phyloP scores from a whole-genome alignment of 2,113 vertebrate genomes.

The Pseudolaguvia tuberculata region DNA sequence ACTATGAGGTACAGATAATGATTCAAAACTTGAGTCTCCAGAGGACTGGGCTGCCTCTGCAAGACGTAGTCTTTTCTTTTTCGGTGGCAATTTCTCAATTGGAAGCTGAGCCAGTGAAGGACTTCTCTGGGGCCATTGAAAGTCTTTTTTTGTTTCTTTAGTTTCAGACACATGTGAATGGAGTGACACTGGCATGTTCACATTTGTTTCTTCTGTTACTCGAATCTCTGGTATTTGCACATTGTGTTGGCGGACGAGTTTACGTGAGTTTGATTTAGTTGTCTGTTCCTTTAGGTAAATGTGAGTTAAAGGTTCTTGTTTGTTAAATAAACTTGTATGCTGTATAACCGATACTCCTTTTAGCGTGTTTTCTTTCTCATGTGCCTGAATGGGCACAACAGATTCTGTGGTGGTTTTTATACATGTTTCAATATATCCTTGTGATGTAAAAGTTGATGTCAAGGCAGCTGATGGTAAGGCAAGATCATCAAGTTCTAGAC shows the following conservation, averaged over 20 bases:
- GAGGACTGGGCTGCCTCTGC: constrained; percentile 88
- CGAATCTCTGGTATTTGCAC: constrained; percentile 91
- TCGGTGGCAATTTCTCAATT: constrained; percentile 92
- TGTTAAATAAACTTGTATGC: constrained; percentile 94
- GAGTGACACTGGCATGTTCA: constrained; percentile 63
- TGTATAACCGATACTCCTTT: constrained; percentile 97
- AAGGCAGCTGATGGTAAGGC: constrained; percentile 55
- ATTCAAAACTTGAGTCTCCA: constrained; percentile 90
- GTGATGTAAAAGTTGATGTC: constrained; percentile 63
- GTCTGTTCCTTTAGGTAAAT: constrained; percentile 53
- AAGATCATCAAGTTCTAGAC: constrained; percentile 79
- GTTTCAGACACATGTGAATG: constrained; percentile 39
- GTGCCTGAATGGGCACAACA: not conserved
- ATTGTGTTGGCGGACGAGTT: constrained; percentile 82
- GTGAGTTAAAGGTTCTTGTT: constrained; percentile 68
- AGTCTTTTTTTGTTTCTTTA: constrained; percentile 83
- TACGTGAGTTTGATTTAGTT: constrained; percentile 63
- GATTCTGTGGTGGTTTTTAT: constrained; percentile 46
- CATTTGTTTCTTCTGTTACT: constrained; percentile 82
- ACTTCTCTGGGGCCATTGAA: constrained; percentile 95
- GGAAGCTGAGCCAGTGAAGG: constrained; percentile 89
- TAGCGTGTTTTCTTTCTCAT: constrained; percentile 67
- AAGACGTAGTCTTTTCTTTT: constrained; percentile 90
- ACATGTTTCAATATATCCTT: constrained; percentile 32
- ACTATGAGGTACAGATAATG: constrained; percentile 77